Conservation (phyloP, 1,140 invertebrate species). For the Rhagoletis zephyria region DNA sequence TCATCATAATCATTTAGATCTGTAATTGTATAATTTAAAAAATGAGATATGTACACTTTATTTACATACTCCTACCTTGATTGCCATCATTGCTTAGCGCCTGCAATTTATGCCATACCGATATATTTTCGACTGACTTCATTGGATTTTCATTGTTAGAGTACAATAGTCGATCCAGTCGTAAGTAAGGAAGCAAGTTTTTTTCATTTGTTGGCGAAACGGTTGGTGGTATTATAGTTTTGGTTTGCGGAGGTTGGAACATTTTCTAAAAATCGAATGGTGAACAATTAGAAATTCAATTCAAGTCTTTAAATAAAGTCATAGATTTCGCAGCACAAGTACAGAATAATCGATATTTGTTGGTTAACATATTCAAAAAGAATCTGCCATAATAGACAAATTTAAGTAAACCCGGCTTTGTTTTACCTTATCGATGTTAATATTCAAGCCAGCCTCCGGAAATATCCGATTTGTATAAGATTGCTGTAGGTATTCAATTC, state of each 20-base stretch:
- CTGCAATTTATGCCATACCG: slow-evolving; percentile 68
- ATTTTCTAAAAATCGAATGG: background rate
- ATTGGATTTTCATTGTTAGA: slow-evolving; percentile 27
- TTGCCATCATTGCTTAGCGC: slow-evolving; percentile 60
- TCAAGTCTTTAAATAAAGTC: no score
- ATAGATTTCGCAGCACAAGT: no score
- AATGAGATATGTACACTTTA: background rate
- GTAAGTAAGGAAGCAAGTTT: slow-evolving; percentile 62
- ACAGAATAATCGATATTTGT: no score
- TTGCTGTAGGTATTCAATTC: slow-evolving; percentile 79
- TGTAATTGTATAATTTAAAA: slow-evolving; percentile 23
- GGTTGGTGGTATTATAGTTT: slow-evolving; percentile 59
- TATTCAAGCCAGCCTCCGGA: slow-evolving; percentile 67
- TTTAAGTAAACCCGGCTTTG: no score
- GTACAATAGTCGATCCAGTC: slow-evolving; percentile 57
- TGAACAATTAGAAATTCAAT: no score
- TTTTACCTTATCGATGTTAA: slow-evolving; percentile 62
- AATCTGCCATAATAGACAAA: no score
- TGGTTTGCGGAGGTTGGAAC: slow-evolving; percentile 17
- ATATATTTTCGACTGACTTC: slow-evolving; percentile 65
- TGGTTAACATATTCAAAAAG: no score
- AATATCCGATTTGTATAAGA: slow-evolving; percentile 76
- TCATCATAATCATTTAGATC: slow-evolving; percentile 73
- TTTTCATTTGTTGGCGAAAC: slow-evolving; percentile 63
- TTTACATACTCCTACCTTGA: slow-evolving; percentile 52